Evolutionary conservation across 2,888 invertebrate genomes (phyloP), one percentile per base, ranked within the genome.

Genomic region (Mythimna pallens): DNA sequence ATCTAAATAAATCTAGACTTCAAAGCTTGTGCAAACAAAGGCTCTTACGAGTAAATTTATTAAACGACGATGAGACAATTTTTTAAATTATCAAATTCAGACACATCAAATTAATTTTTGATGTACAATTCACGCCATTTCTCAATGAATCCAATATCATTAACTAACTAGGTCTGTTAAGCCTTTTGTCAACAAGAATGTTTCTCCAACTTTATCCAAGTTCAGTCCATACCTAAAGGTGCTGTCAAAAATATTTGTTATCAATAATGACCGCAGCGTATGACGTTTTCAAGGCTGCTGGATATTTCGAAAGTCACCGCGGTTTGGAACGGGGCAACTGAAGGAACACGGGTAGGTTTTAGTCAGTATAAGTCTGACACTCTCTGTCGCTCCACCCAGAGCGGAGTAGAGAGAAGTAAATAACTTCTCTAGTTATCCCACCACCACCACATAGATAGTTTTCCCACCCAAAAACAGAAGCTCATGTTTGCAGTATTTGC

Each of bases 61-160:
- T 74, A 54, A 12, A 12, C 3, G 6, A 58, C n/a, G 10, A 14
- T 43, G 54, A 67, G 57, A 64, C 34, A 47, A 63, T 59, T 55
- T 34, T 12, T 12, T 25, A 22, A 50, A 50, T 50, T 40, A 55
- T 1, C 3, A 2, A 22, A 22, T 30, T 40, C 52, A 30, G 14
- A 30, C 17, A 9, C 50, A 5, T 1, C 1, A 30, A 20, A 4
- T 25, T 30, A 0, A 47, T n/a, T 47, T 22, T n/a, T 8, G 14
- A 65, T 36, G 36, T 10, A 36, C 43, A 52, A 54, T 43, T 40
- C 9, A 22, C 9, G 1, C 1, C 30, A 54, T 47, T 65, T n/a
- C 14, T n/a, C 57, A 20, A 20, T 34, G 2, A 34, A 34, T 20
- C 9, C 8, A 9, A 20, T 34, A 1, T 20, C 20, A 58, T 8